A percentile compares a stretch with the other conserved stretches of the same genome.
Evolutionary conservation across 2,113 vertebrate species (phyloP).

Genomic region (Pitta sordida): DNA sequence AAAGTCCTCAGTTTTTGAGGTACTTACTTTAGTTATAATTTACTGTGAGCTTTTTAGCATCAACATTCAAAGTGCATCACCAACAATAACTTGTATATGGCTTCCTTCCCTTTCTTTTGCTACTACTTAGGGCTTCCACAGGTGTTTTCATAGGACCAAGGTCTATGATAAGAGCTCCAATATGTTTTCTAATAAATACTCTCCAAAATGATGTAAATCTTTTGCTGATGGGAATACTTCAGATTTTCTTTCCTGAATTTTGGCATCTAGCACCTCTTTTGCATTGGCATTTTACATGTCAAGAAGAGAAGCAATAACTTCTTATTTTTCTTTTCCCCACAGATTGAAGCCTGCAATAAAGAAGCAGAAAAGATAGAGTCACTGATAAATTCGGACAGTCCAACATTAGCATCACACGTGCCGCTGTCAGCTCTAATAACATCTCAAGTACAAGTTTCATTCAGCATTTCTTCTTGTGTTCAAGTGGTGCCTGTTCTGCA

Average conservation of each 20-base stretch:
- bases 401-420: constrained; percentile 88
- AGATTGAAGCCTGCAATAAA: constrained; percentile 97
- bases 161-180: neutral
- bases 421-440: constrained; percentile 90
- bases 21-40: neutral
- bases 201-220: neutral
- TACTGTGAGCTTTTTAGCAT: neutral
- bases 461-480: constrained; percentile 70
- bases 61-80: neutral
- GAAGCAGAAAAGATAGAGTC: constrained; percentile 97
- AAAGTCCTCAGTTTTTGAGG: neutral
- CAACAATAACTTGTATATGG: fast-evolving
- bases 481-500: neutral
- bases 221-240: neutral
- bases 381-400: constrained; percentile 94
- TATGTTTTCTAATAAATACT: neutral
- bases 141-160: neutral
- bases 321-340: neutral
- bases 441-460: constrained; percentile 84
- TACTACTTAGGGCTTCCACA: neutral
- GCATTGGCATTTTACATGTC: neutral
- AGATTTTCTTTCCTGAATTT: neutral
- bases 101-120: neutral
- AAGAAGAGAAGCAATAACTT: neutral
- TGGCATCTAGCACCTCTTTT: neutral